Conservation (phyloP, 2,797 vertebrate species). For the Pseudocheirus occidentalis region DNA sequence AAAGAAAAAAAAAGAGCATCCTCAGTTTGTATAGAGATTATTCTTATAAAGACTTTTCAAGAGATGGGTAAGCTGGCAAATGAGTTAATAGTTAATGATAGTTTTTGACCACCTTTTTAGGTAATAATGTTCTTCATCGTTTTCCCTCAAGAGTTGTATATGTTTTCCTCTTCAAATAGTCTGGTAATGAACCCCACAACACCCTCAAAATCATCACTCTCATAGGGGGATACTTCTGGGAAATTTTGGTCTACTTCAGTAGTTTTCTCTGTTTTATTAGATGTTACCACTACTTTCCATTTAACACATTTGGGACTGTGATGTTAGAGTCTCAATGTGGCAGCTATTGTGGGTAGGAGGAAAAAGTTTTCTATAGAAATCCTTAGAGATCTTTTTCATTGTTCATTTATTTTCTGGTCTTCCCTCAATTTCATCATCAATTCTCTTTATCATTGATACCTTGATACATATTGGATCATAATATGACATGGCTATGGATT, state of each 20-base stretch:
- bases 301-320: not conserved
- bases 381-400: not conserved
- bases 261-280: not conserved
- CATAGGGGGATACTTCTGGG: not conserved
- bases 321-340: not conserved
- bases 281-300: not conserved
- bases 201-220: not conserved
- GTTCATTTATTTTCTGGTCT: not conserved
- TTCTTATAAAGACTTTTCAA: not conserved
- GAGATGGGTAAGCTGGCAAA: not conserved
- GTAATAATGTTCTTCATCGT: not conserved
- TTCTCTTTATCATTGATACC: not conserved
- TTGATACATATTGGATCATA: not conserved
- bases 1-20: not conserved
- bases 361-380: not conserved
- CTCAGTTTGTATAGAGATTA: not conserved
- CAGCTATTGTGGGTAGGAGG: not conserved
- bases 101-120: not conserved
- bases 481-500: not conserved
- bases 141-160: not conserved
- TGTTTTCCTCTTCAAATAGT: not conserved
- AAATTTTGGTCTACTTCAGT: not conserved
- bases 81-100: not conserved
- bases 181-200: not conserved
- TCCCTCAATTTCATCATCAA: not conserved